Evolutionary conservation across 2,113 vertebrate species (phyloP), one percentile per base, ranked within the genome.

Genomic region (Gymnogyps californianus): DNA sequence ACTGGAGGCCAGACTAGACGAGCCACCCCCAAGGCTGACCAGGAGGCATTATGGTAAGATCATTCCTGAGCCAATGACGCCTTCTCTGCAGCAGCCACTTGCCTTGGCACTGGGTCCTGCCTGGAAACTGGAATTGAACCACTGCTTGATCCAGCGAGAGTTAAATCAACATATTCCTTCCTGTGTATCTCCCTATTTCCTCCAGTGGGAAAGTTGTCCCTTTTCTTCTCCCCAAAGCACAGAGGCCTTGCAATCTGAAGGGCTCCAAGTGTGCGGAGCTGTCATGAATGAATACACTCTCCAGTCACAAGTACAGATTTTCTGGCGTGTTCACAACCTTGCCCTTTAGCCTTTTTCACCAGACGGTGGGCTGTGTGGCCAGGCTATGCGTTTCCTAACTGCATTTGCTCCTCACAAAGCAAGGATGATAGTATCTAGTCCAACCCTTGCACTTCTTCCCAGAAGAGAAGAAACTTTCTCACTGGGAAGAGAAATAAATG

Each of bases 381-480:
- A 21, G 69, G 79, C 74, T 55, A 11, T 3, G 19, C 7, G 0
- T 52, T 49, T 66, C 67, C 66, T 14, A 7, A 31, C 44, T 13
- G 12, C 6, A 13, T 49, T 13, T 18, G 70, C 55, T 49, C 61
- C 89, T 77, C 65, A 44, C 55, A 25, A 62, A 52, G 24, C 55
- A 19, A 38, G 64, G 88, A 21, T 3, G 36, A 19, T 4, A 54
- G 47, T 3, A 7, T 85, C 61, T 17, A 20, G 21, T 7, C 42
- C 16, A 42, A 93, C 92, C 94, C 94, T 82, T 94, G 89, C 70
- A 15, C 66, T 25, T 88, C 91, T 96, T 90, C 96, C 96, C 95
- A 97, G 95, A 71, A 90, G 58, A 97, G 75, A 90, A 92, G 83
- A 89, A 88, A 94, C 76, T 96, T 92, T 96, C 96, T 96, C 95